phyloP scores from a whole-genome alignment of 1,140 invertebrate genomes.

The Scaptomyza graminum region DNA sequence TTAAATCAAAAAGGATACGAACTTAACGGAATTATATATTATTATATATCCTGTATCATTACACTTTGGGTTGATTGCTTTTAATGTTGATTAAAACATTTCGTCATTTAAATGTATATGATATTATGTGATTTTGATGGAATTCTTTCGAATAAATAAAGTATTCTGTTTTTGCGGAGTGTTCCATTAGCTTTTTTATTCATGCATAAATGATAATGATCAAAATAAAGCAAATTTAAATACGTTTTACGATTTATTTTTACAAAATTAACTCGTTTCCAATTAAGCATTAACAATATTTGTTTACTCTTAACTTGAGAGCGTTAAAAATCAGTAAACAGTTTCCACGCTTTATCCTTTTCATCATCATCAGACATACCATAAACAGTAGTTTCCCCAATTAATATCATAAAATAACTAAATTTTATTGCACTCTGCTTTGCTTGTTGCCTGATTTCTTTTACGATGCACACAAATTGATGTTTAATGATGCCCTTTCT shows the following conservation, averaged over 20 bases:
- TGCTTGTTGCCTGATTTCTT: constrained; percentile 17
- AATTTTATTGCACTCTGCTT: constrained; percentile 39
- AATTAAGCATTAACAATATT: not conserved
- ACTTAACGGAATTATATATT: too few species aligned
- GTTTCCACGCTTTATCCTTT: constrained; percentile 3
- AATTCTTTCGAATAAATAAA: not conserved
- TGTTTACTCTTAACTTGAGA: not conserved
- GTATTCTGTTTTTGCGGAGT: too few species aligned
- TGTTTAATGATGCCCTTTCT: constrained; percentile 55
- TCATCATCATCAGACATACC: not conserved
- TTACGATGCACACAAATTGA: constrained; percentile 68
- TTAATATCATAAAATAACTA: constrained; percentile 33
- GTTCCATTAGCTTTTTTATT: not conserved
- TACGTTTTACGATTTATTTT: not conserved
- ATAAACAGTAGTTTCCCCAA: constrained; percentile 45
- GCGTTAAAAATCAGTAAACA: not conserved
- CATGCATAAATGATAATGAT: too few species aligned
- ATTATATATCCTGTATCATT: too few species aligned
- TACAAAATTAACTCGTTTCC: too few species aligned
- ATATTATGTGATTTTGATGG: too few species aligned
- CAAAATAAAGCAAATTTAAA: not conserved
- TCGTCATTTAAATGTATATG: too few species aligned
- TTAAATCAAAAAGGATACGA: not conserved
- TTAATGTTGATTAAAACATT: too few species aligned
- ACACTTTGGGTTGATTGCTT: too few species aligned